Base-by-base conservation (phyloP, 2,113 vertebrate genomes). In the Rhynchopsitta pachyrhyncha region DNA sequence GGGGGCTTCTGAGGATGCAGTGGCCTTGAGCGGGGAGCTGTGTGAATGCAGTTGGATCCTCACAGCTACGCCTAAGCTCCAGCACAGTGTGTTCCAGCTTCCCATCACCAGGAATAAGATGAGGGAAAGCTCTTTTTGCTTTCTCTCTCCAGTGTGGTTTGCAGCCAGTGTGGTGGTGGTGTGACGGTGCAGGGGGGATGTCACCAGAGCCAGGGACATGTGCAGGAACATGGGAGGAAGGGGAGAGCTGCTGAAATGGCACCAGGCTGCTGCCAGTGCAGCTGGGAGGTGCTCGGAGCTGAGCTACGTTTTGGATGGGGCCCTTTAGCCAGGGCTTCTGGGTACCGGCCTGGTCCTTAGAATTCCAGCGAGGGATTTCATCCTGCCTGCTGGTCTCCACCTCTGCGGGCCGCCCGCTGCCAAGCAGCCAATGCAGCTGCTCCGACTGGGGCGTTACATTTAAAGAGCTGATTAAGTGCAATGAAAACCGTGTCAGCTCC, bases 391-490 rank as follows among this genome's bases (percentile, higher is more conserved):
- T 2, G 2, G 9, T 23, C 57, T 8, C 62, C 77, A 22, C 6
- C 94, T 47, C 92, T 2, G 84, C 23, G 2, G 93, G 41, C 62
- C 1, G 31, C 50, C 73, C 1, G 25, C 92, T 82, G 52, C 3
- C 2, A 59, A 59, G 88, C 0, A 63, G 23, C 50, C 70, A 7
- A 42, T 1, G 73, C 90, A 74, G 95, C 78, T 82, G 90, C 60
- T 17, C 74, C 50, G 75, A 73, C 29, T 3, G 84, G 94, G 96
- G 90, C 75, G 76, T 92, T 81, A 91, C 81, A 92, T 91, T 66
- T 90, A 76, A 96, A 95, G 88, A 93, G 88, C 95, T 97, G 97
- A 95, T 97, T 69, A 96, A 97, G 93, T 90, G 96, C 96, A 41
- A 47, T 82, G 88, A 95, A 90, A 97, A 79, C 52, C 86, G 71